These are phyloP conservation scores for Nothoprocta perdicaria DNA, from an alignment of 2,113 vertebrate species.

Conservation along the genomic window DNA sequence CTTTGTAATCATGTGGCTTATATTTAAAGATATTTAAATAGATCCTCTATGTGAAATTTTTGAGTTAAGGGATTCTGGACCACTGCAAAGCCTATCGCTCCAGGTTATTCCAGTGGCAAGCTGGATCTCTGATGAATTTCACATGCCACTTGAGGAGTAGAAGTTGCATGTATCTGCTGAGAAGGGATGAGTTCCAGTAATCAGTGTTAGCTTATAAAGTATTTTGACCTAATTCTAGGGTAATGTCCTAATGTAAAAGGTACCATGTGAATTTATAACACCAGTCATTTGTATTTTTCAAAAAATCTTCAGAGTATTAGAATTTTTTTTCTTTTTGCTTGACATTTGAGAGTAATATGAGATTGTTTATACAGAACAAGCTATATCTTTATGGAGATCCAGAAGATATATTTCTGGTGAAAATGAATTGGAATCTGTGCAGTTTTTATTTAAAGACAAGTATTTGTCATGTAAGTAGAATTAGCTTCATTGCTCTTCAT, in stretches of 20 bases:
- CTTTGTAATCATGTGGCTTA: constrained; percentile 10
- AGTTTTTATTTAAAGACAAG: neutral
- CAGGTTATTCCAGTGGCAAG: neutral
- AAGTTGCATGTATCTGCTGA: neutral
- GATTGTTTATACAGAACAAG: neutral
- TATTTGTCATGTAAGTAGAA: neutral
- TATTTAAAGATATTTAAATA: constrained; percentile 1
- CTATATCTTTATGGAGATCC: neutral
- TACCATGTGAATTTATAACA: neutral
- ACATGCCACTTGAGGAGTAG: neutral
- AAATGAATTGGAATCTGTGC: neutral
- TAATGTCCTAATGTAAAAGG: neutral
- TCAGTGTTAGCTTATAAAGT: neutral
- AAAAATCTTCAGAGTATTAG: neutral
- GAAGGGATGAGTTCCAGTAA: neutral
- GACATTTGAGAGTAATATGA: neutral
- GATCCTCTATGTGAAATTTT: neutral
- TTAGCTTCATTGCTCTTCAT: neutral
- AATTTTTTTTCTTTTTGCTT: neutral
- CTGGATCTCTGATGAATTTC: neutral
- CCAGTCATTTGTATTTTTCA: neutral
- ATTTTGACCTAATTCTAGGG: neutral
- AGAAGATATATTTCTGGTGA: neutral
- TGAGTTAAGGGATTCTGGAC: neutral
- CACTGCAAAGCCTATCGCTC: neutral